Percentiles rank a stretch among this genome's conserved stretches.
phyloP scores from a whole-genome alignment of 2,797 vertebrate species.

The Sparus aurata region DNA sequence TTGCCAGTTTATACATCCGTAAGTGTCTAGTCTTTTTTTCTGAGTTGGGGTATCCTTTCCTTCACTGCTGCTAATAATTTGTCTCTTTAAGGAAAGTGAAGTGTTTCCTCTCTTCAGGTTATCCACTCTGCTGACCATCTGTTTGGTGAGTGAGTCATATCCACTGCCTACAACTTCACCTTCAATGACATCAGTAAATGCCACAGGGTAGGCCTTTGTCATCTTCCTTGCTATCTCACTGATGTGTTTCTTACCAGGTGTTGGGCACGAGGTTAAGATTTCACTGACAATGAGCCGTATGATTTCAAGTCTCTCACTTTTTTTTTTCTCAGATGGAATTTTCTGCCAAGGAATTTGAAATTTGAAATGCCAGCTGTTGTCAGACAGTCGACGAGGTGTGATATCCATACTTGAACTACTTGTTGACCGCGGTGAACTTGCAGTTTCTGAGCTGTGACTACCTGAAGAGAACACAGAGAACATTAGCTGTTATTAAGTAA shows the following conservation, averaged over 20 bases:
- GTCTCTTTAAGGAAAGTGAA: neutral
- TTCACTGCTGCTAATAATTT: neutral
- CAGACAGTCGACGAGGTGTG: neutral
- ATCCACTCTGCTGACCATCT: neutral
- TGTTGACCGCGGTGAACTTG: neutral
- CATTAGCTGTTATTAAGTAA: too few relatives aligned
- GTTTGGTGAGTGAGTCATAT: neutral
- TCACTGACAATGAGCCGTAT: neutral
- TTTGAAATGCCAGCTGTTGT: neutral
- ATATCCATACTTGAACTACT: neutral
- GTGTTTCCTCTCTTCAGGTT: neutral
- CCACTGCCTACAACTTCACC: neutral
- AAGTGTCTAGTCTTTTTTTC: neutral
- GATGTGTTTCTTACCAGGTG: slow-evolving; percentile 1
- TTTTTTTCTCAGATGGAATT: too few relatives aligned
- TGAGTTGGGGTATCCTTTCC: neutral
- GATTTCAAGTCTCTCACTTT: slow-evolving; percentile 1
- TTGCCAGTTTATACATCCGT: neutral
- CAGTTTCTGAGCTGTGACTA: neutral
- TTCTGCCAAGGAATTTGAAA: neutral
- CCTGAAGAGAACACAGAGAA: too few relatives aligned
- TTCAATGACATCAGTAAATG: neutral
- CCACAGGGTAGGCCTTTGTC: neutral
- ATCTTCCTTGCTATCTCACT: neutral
- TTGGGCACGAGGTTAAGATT: neutral